Evolutionary conservation across 1,140 invertebrate species (phyloP).

Genomic region (Orchesella cincta): DNA sequence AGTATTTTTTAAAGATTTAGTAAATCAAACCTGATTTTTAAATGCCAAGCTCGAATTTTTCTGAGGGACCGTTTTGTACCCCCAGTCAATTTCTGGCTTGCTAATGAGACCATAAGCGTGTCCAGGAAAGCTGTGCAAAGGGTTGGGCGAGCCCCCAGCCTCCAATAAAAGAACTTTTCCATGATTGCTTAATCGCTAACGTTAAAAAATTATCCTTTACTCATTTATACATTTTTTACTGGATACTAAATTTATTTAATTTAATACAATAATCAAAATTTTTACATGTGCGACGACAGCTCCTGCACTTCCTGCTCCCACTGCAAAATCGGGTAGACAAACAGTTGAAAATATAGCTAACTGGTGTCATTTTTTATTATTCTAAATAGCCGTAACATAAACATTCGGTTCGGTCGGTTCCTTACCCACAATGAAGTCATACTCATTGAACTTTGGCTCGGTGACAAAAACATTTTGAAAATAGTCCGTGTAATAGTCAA

Average conservation of each 20-base stretch:
- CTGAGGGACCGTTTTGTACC: slow-evolving; percentile 65
- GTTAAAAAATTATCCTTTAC: no score
- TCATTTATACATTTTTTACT: no score
- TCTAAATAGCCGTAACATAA: neutral
- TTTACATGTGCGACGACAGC: slow-evolving; percentile 63
- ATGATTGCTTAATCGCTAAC: slow-evolving; percentile 61
- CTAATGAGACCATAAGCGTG: slow-evolving; percentile 23
- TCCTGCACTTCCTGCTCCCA: slow-evolving; percentile 64
- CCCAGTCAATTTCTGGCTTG: slow-evolving; percentile 63
- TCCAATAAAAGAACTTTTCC: slow-evolving; percentile 61
- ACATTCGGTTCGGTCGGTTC: neutral
- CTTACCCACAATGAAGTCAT: slow-evolving; percentile 42
- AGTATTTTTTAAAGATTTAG: neutral
- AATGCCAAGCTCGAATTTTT: slow-evolving; percentile 59
- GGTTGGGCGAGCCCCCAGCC: slow-evolving; percentile 58
- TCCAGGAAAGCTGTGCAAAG: slow-evolving; percentile 31
- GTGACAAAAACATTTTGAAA: neutral
- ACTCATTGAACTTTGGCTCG: neutral
- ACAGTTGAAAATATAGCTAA: no score
- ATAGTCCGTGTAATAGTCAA: slow-evolving; percentile 36
- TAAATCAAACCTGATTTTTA: slow-evolving; percentile 58
- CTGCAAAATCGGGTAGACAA: no score
- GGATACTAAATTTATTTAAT: no score
- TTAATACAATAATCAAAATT: no score
- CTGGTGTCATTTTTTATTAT: no score